Conservation (phyloP, 1,140 invertebrate species). For the Tribolium madens region DNA sequence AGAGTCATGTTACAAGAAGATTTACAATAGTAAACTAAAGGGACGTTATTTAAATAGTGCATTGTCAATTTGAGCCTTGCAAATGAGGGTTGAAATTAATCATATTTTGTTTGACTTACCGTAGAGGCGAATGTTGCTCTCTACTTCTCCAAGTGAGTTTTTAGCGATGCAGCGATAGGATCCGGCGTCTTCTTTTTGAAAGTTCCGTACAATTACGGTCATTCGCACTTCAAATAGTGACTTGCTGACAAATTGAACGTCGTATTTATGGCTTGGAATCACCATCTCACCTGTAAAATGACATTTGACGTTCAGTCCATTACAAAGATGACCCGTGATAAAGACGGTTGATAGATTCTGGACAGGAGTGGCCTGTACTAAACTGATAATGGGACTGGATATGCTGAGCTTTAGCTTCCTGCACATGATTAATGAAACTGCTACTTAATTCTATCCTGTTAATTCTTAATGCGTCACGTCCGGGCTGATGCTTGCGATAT, state of each 20-base stretch:
- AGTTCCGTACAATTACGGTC: constrained; percentile 82
- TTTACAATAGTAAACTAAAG: constrained; percentile 22
- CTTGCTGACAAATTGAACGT: constrained; percentile 78
- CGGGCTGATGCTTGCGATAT: constrained; percentile 44
- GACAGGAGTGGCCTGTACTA: constrained; percentile 55
- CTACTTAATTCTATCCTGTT: constrained; percentile 59
- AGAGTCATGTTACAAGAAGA: neutral
- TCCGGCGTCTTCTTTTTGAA: constrained; percentile 85
- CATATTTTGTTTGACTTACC: constrained; percentile 71
- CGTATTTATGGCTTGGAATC: constrained; percentile 83
- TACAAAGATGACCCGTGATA: constrained; percentile 48
- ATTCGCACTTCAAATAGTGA: constrained; percentile 87
- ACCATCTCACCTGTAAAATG: constrained; percentile 81
- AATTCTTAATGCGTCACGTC: constrained; percentile 60
- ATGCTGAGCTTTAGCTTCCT: constrained; percentile 49
- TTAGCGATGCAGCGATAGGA: constrained; percentile 91
- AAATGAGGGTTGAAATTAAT: neutral
- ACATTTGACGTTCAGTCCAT: constrained; percentile 48
- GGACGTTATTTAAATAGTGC: constrained; percentile 25
- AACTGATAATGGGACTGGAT: constrained; percentile 52
- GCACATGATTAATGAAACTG: constrained; percentile 60
- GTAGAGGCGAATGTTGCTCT: constrained; percentile 89
- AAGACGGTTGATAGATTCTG: constrained; percentile 52
- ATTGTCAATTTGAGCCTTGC: constrained; percentile 18
- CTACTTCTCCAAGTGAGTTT: constrained; percentile 90